These are phyloP conservation scores for Radopholus similis DNA, from an alignment of 1,140 invertebrate genomes.

Conservation along the genomic window DNA sequence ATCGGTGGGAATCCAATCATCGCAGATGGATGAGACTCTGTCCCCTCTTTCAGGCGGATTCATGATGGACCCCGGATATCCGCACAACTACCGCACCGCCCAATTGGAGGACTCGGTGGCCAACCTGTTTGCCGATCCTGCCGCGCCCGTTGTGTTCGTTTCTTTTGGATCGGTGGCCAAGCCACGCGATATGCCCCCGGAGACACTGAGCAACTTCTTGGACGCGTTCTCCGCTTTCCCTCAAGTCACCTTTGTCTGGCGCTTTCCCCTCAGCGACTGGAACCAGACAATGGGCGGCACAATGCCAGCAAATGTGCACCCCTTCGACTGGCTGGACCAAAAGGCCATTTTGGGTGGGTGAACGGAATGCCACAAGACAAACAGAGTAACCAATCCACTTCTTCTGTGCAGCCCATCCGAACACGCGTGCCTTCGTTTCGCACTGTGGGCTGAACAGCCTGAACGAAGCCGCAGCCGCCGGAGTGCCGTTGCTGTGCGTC, in stretches of 20 bases:
- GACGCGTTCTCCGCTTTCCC: slow-evolving; percentile 28
- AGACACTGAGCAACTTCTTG: slow-evolving; percentile 33
- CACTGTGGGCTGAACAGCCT: slow-evolving; percentile 52
- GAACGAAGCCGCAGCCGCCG: slow-evolving; percentile 39
- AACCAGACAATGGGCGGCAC: neutral
- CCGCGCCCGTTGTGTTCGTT: slow-evolving; percentile 19
- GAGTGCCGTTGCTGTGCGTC: slow-evolving; percentile 47
- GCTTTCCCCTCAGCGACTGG: slow-evolving; percentile 1
- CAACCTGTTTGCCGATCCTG: neutral
- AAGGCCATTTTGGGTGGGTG: slow-evolving; percentile 22
- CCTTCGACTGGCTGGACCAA: slow-evolving; percentile 23
- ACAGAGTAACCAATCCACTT: neutral
- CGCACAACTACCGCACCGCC: neutral
- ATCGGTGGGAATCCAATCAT: slow-evolving; percentile 22
- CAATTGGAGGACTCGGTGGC: neutral
- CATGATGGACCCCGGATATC: neutral
- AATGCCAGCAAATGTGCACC: slow-evolving; percentile 28
- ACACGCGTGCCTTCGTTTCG: slow-evolving; percentile 44
- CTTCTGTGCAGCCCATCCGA: slow-evolving; percentile 21
- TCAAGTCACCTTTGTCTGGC: slow-evolving; percentile 41
- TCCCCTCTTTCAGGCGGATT: neutral
- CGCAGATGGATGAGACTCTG: neutral
- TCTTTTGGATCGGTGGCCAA: slow-evolving; percentile 46
- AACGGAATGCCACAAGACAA: neutral
- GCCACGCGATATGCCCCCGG: slow-evolving; percentile 30